Evolutionary conservation across 2,888 invertebrate genomes (phyloP).

Genomic region (Corbicula japonica): DNA sequence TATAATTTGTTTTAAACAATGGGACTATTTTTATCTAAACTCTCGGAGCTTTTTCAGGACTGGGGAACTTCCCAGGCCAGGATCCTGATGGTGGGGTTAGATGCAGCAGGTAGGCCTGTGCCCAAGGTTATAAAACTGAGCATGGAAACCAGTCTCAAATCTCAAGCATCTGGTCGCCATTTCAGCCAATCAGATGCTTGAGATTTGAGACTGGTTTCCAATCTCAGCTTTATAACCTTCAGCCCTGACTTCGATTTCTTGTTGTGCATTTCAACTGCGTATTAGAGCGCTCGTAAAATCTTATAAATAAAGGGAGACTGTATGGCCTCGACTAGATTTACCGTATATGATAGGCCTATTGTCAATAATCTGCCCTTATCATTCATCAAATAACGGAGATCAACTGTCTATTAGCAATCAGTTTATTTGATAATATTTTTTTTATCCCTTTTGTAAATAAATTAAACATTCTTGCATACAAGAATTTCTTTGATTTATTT

Average conservation of each 20-base stretch:
- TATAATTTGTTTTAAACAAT: neutral
- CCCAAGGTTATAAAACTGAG: no score
- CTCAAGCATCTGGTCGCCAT: no score
- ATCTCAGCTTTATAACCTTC: neutral
- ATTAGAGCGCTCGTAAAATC: no score
- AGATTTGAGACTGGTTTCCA: neutral
- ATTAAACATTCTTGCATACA: no score
- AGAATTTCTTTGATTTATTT: no score
- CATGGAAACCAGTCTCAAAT: no score
- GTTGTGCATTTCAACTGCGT: neutral
- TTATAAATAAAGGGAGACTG: no score
- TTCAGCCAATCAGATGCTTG: no score
- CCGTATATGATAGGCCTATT: no score
- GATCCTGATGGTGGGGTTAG: slow-evolving; percentile 84
- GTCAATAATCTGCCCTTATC: no score
- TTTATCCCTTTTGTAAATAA: no score
- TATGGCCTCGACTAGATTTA: no score
- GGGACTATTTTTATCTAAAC: slow-evolving; percentile 55
- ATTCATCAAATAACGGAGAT: neutral
- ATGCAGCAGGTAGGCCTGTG: slow-evolving; percentile 84
- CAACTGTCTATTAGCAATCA: neutral
- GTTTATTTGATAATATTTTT: neutral
- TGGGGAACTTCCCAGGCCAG: slow-evolving; percentile 71
- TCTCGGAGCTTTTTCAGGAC: slow-evolving; percentile 43
- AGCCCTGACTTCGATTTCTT: neutral